Conservation (phyloP, 1,140 invertebrate species). For the Camponotus floridanus region DNA sequence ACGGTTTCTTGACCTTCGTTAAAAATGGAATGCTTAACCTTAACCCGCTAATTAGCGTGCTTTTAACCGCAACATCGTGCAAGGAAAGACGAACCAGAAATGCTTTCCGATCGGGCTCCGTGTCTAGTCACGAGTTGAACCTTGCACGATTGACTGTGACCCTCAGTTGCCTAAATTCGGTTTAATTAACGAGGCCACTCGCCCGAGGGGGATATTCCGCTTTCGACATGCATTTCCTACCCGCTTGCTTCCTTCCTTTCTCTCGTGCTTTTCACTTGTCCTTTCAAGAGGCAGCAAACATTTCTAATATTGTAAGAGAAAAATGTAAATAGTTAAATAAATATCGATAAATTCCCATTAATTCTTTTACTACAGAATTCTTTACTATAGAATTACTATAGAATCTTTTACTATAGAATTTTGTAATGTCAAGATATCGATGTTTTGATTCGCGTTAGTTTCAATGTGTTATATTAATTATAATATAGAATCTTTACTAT, state of each 20-base stretch:
- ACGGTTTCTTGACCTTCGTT: slow-evolving; percentile 65
- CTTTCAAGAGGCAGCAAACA: neutral
- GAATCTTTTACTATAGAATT: slow-evolving; percentile 23
- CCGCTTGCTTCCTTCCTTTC: neutral
- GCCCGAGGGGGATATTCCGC: slow-evolving; percentile 23
- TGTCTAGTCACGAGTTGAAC: slow-evolving; percentile 40
- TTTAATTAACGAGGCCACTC: slow-evolving; percentile 66
- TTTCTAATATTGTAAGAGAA: neutral
- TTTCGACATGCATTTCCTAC: slow-evolving; percentile 3
- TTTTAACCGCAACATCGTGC: slow-evolving; percentile 65
- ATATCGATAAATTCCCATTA: neutral
- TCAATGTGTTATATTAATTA: neutral
- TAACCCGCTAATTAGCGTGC: slow-evolving; percentile 74
- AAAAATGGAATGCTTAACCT: slow-evolving; percentile 68
- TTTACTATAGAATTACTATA: no score
- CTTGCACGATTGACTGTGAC: slow-evolving; percentile 61
- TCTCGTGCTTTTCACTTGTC: neutral
- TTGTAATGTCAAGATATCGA: neutral
- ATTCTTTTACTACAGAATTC: slow-evolving; percentile 9
- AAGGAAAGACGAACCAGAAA: slow-evolving; percentile 56
- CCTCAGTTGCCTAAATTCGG: slow-evolving; percentile 76
- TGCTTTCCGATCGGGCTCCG: slow-evolving; percentile 62
- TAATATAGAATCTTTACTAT: neutral
- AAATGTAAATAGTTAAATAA: neutral
- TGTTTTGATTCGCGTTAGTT: neutral